Evolutionary conservation across 2,888 invertebrate genomes (phyloP).

Genomic region (Chrysolina oricalcia): DNA sequence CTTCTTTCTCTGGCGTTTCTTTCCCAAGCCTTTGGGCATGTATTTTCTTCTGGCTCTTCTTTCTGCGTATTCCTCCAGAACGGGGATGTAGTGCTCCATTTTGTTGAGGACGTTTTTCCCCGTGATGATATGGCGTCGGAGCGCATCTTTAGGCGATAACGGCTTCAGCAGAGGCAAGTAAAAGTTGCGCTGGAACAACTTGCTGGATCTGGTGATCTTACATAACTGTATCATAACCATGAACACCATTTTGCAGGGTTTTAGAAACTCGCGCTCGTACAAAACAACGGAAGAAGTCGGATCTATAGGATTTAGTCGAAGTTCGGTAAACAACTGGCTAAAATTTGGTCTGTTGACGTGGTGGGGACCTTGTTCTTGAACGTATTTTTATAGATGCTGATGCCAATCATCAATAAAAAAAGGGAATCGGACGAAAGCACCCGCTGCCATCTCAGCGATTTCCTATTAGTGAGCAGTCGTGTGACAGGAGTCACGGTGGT

Average conservation of each 20-base stretch:
- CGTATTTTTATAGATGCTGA: constrained; percentile 58
- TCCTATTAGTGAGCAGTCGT: constrained; percentile 37
- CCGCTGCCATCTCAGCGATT: constrained; percentile 36
- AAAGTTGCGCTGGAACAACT: constrained; percentile 86
- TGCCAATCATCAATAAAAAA: constrained; percentile 40
- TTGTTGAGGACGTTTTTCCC: constrained; percentile 84
- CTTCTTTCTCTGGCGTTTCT: constrained; percentile 67
- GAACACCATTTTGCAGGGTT: constrained; percentile 65
- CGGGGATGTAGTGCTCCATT: constrained; percentile 86
- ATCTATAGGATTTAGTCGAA: constrained; percentile 54
- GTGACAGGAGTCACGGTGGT: constrained; percentile 15
- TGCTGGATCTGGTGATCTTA: constrained; percentile 86
- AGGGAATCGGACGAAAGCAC: constrained; percentile 34
- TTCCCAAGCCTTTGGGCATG: constrained; percentile 66
- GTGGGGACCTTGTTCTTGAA: constrained; percentile 58
- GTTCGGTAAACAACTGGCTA: constrained; percentile 62
- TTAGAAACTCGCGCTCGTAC: constrained; percentile 41
- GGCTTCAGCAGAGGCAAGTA: constrained; percentile 88
- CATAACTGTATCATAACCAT: constrained; percentile 80
- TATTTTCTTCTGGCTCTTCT: constrained; percentile 64
- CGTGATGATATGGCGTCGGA: constrained; percentile 85
- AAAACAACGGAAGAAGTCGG: constrained; percentile 55
- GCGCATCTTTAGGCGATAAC: constrained; percentile 88
- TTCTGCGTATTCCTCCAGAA: constrained; percentile 74
- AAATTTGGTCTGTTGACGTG: constrained; percentile 52